Evolutionary conservation across 2,888 invertebrate species (phyloP).

Genomic region (Melipona bicolor): DNA sequence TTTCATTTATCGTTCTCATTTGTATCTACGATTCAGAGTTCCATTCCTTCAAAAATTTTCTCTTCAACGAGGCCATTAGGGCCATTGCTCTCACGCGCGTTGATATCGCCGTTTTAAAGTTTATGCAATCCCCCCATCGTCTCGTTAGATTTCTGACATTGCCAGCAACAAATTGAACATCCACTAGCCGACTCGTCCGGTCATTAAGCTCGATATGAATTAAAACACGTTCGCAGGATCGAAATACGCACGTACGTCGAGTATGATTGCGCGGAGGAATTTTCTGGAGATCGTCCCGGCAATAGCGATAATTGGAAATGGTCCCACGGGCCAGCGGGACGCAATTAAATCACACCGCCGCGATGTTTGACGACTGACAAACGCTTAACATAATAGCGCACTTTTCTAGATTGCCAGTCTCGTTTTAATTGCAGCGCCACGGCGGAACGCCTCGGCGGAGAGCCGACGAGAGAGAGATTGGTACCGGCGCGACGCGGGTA

Average conservation of each 20-base stretch:
- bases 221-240: no score
- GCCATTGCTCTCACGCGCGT: no score
- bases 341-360: slow-evolving; percentile 48
- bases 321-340: slow-evolving; percentile 36
- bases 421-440: slow-evolving; percentile 39
- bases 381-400: slow-evolving; percentile 45
- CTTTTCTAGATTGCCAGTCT: slow-evolving; percentile 39
- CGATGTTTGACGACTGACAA: slow-evolving; percentile 31
- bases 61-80: no score
- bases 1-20: no score
- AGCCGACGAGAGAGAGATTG: slow-evolving; percentile 18
- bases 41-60: no score
- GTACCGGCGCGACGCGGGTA: not conserved
- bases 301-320: not conserved
- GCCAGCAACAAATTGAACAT: no score
- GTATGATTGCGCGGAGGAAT: not conserved
- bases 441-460: slow-evolving; percentile 4
- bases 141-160: no score
- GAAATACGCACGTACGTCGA: not conserved
- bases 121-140: no score
- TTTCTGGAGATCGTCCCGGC: not conserved
- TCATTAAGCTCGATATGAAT: no score
- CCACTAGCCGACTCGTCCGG: no score
- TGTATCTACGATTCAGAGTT: no score
- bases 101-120: no score